Evolutionary conservation across 2,797 vertebrate species (phyloP), one percentile per base, ranked within the genome.

Genomic region (Sardinella longiceps): DNA sequence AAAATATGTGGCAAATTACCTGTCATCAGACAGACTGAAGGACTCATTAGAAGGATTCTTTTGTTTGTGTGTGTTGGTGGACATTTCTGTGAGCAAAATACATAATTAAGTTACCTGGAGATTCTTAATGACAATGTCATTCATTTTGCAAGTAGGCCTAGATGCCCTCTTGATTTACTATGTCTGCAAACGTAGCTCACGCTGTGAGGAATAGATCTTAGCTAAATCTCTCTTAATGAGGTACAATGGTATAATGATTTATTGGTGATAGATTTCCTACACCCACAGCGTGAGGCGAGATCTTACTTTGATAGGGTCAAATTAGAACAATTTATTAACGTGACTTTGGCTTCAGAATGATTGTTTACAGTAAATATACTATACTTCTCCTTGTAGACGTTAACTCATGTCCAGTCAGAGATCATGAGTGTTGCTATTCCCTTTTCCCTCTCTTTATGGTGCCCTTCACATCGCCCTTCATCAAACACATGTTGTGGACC

Each of bases 1-100:
- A 39, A 39, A 77, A 77, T 77, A 77, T 39, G 70, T 77, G 18
- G 70, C 37, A 77, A 77, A 77, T 77, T 77, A 77, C 33, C 15
- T 23, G 37, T 74, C 66, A 74, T 74, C 66, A 74, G 66, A 5
- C 33, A 33, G 15, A 20, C 28, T 77, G 70, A 20, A 33, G 23
- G 37, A 39, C 33, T 77, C 18, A 77, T 77, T 77, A 43, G 28
- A 77, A 77, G 70, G 70, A 7, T 7, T 25, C n/a, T 10, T 60
- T 9, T 60, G 56, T 60, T 25, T 56, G 53, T 60, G 56, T 60
- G 56, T 60, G 56, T 60, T 60, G 56, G 37, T 43, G 70, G 15
- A 43, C 70, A 39, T 77, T 77, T 77, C 2, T 23, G 37, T 39
- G 70, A 39, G 37, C 70, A 39, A 77, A 77, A 43, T 39, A 20